Percentiles rank a stretch among this genome's conserved stretches.
Conservation (phyloP, 2,888 invertebrate genomes). For the Hirtodrosophila alboralis region DNA sequence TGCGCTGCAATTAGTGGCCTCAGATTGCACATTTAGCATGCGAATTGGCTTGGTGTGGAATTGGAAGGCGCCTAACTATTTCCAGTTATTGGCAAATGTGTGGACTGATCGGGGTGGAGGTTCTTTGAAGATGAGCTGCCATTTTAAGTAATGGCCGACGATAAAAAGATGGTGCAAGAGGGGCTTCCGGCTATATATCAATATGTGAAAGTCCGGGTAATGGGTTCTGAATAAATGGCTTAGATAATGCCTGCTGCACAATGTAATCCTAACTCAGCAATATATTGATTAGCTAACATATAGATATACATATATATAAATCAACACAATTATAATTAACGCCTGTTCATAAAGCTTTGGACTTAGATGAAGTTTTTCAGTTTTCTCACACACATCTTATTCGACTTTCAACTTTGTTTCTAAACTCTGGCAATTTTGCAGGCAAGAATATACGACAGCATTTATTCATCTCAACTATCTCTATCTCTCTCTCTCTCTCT, state of each 20-base stretch:
- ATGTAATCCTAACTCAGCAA: not conserved
- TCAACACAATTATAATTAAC: conserved; percentile 20
- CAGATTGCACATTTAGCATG: conserved; percentile 74
- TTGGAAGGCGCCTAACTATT: conserved; percentile 44
- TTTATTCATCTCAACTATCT: conserved; percentile 3
- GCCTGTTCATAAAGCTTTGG: conserved; percentile 13
- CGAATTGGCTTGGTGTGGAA: conserved; percentile 13
- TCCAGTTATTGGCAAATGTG: conserved; percentile 40
- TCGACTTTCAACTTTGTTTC: not conserved
- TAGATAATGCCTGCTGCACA: conserved; percentile 8
- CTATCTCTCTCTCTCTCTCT: not conserved
- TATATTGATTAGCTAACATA: not conserved
- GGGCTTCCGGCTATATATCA: conserved; percentile 9
- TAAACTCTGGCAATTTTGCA: conserved; percentile 16
- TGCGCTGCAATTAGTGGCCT: conserved; percentile 72
- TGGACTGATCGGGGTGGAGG: not conserved
- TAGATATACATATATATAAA: not conserved
- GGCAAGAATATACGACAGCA: conserved; percentile 9
- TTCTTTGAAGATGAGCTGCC: conserved; percentile 33
- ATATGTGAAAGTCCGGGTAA: conserved; percentile 5
- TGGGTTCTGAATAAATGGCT: conserved; percentile 9
- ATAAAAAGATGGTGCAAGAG: conserved; percentile 36
- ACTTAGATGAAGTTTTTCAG: conserved; percentile 6
- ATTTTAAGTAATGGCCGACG: conserved; percentile 43
- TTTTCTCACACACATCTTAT: not conserved